phyloP scores from a whole-genome alignment of 2,888 invertebrate species.

The Carcina quercana region DNA sequence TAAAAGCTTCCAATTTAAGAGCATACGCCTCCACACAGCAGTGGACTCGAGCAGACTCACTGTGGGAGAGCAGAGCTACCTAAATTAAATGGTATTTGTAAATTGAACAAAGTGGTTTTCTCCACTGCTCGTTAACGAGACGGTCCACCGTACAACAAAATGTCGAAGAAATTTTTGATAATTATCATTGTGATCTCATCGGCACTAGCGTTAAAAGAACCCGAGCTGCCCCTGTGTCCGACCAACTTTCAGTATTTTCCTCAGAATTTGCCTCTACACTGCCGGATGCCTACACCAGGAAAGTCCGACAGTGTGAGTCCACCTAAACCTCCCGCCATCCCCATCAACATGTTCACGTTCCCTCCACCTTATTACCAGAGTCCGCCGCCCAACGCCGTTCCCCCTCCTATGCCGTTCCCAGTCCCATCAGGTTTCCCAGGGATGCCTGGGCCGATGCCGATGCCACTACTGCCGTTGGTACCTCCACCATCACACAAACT shows the following conservation, averaged over 20 bases:
- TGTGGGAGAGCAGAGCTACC: no score
- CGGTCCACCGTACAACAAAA: no score
- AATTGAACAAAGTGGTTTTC: no score
- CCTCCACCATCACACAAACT: slow-evolving; percentile 41
- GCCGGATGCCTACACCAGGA: slow-evolving; percentile 45
- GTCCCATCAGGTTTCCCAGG: slow-evolving; percentile 24
- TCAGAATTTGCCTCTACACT: slow-evolving; percentile 60
- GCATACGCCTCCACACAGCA: no score
- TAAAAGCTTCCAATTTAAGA: no score
- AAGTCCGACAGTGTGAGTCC: no score
- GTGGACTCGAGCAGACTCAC: no score
- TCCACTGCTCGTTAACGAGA: no score
- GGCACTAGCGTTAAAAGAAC: slow-evolving; percentile 10
- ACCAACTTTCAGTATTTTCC: slow-evolving; percentile 49
- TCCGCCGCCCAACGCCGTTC: slow-evolving; percentile 20
- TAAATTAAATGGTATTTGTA: no score
- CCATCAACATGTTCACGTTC: slow-evolving; percentile 20
- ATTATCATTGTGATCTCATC: slow-evolving; percentile 20
- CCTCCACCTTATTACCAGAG: slow-evolving; percentile 25
- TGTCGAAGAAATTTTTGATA: no score
- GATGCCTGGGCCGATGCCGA: slow-evolving; percentile 1
- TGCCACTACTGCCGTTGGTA: slow-evolving; percentile 17
- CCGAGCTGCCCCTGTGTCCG: slow-evolving; percentile 52
- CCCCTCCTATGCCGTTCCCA: slow-evolving; percentile 24
- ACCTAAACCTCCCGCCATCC: slow-evolving; percentile 7